Conservation (phyloP, 1,140 invertebrate species). For the Drosophila baimaii region DNA sequence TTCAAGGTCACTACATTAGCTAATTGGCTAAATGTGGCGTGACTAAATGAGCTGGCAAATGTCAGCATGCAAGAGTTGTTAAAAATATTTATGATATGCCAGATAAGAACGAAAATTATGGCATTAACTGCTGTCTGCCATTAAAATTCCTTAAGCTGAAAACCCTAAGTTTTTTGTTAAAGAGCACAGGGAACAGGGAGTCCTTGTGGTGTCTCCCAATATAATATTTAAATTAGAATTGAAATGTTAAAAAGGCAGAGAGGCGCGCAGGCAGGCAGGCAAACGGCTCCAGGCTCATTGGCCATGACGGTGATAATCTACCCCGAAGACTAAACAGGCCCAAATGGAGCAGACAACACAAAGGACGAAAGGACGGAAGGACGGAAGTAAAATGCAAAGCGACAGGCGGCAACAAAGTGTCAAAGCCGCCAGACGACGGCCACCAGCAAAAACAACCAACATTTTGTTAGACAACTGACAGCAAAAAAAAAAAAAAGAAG, state of each 20-base stretch:
- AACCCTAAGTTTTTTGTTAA: conserved; percentile 6
- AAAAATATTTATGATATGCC: conserved; percentile 44
- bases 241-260: conserved; percentile 62
- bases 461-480: conserved; percentile 59
- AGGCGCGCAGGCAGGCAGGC: neutral
- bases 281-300: conserved; percentile 26
- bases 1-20: conserved; percentile 59
- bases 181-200: neutral
- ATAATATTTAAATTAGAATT: conserved; percentile 78
- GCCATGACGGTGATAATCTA: conserved; percentile 67
- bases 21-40: conserved; percentile 59
- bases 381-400: conserved; percentile 34
- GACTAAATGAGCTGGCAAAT: conserved; percentile 38
- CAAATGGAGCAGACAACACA: conserved; percentile 22
- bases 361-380: conserved; percentile 6
- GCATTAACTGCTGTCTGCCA: neutral
- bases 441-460: conserved; percentile 34
- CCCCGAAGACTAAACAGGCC: conserved; percentile 56
- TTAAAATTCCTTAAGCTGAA: conserved; percentile 2
- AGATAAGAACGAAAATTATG: conserved; percentile 23
- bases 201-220: conserved; percentile 28
- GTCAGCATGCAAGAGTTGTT: conserved; percentile 44
- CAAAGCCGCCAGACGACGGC: conserved; percentile 60
- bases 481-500: conserved; percentile 28
- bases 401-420: conserved; percentile 57